Conservation (phyloP, 2,888 invertebrate species). For the Pollenia labialis region DNA sequence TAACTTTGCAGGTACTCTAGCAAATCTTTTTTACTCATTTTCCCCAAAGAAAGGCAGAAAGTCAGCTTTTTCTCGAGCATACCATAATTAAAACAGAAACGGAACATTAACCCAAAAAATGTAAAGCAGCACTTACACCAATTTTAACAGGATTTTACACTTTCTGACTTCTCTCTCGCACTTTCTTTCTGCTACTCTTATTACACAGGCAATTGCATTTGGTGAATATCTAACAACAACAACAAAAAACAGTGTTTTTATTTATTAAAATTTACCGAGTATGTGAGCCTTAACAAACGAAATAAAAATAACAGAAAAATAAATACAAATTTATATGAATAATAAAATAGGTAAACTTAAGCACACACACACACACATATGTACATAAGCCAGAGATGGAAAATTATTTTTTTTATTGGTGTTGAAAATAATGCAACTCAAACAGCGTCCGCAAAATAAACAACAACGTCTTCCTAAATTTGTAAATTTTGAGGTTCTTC, state of each 20-base stretch:
- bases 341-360: constrained; percentile 26
- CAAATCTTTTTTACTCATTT: too few species aligned
- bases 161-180: not conserved
- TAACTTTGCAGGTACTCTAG: too few species aligned
- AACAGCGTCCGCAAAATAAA: too few species aligned
- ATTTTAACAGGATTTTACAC: not conserved
- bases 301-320: constrained; percentile 1
- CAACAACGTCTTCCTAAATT: too few species aligned
- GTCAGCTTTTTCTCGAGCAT: too few species aligned
- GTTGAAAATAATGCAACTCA: too few species aligned
- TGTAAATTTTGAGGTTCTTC: too few species aligned
- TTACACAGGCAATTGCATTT: constrained; percentile 22
- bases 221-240: not conserved
- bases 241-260: constrained; percentile 8
- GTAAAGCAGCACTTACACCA: not conserved
- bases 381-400: too few species aligned
- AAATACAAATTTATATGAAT: constrained; percentile 43
- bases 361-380: not conserved
- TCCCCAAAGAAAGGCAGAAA: too few species aligned
- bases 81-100: too few species aligned
- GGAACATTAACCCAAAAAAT: not conserved
- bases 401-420: too few species aligned
- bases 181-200: not conserved
- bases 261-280: constrained; percentile 41
- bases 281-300: constrained; percentile 34